phyloP scores from a whole-genome alignment of 2,888 invertebrate species.

The Orchestes rusci region DNA sequence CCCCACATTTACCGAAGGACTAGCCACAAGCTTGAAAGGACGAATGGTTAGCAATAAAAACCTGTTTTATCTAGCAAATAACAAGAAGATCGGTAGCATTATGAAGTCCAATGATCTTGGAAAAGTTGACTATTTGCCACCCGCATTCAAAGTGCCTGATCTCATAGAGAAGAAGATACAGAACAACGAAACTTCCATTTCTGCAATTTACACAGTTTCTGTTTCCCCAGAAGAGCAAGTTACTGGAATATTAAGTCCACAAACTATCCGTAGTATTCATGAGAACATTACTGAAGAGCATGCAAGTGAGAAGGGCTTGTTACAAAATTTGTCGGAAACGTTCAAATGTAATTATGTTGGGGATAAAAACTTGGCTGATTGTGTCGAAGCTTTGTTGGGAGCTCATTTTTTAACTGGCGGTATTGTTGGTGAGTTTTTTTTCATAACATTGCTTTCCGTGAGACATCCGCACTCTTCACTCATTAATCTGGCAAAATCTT shows the following conservation, averaged over 20 bases:
- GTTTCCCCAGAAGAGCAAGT: conserved; percentile 43
- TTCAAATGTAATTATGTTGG: conserved; percentile 46
- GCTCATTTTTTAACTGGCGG: conserved; percentile 56
- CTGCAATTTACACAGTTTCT: conserved; percentile 45
- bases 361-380: conserved; percentile 71
- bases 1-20: conserved; percentile 67
- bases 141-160: conserved; percentile 59
- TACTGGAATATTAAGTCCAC: background rate
- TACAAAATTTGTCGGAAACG: conserved; percentile 40
- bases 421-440: conserved; percentile 37
- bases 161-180: conserved; percentile 44
- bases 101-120: conserved; percentile 63
- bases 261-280: conserved; percentile 9
- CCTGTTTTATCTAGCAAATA: conserved; percentile 64
- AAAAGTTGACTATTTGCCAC: conserved; percentile 70
- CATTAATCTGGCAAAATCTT: background rate
- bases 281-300: conserved; percentile 30
- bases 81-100: conserved; percentile 51
- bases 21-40: conserved; percentile 65
- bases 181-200: conserved; percentile 40
- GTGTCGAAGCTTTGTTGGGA: conserved; percentile 80
- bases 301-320: conserved; percentile 28
- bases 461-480: background rate
- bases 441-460: no score
- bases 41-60: conserved; percentile 77